Conservation (phyloP, 1,140 invertebrate genomes). For the Gryllus bimaculatus region DNA sequence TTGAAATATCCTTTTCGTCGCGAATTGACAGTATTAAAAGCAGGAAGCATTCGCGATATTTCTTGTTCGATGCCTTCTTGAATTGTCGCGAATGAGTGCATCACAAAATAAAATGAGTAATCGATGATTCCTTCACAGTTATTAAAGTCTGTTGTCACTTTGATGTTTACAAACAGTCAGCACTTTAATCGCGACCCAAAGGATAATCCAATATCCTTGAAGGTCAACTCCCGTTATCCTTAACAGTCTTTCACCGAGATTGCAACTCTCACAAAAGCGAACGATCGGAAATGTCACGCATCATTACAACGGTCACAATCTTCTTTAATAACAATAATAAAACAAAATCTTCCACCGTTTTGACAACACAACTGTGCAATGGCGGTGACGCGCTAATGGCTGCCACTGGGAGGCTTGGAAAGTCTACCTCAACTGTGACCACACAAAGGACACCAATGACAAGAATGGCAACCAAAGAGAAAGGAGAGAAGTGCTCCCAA, state of each 20-base stretch:
- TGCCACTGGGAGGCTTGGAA: background rate
- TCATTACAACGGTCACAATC: background rate
- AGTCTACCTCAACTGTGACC: background rate
- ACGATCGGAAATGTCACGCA: background rate
- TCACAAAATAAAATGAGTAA: slow-evolving; percentile 14
- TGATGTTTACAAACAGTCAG: slow-evolving; percentile 19
- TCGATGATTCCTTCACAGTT: background rate
- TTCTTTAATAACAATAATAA: background rate
- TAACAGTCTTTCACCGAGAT: background rate
- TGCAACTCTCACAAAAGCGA: background rate
- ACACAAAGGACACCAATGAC: background rate
- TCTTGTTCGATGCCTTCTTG: slow-evolving; percentile 1
- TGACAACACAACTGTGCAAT: background rate
- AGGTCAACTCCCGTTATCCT: background rate
- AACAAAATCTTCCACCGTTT: background rate
- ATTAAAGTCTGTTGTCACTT: background rate
- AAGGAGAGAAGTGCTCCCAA: too few species aligned
- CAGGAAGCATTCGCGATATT: slow-evolving; percentile 27
- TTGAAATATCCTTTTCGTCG: slow-evolving; percentile 68
- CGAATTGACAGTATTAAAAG: slow-evolving; percentile 47
- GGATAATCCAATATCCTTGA: background rate
- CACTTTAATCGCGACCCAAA: slow-evolving; percentile 3
- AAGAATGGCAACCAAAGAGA: too few species aligned
- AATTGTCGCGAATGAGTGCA: slow-evolving; percentile 15
- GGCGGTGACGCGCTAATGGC: background rate